Base-by-base conservation (phyloP, 2,113 vertebrate genomes). In the Paracanthobrama guichenoti region DNA sequence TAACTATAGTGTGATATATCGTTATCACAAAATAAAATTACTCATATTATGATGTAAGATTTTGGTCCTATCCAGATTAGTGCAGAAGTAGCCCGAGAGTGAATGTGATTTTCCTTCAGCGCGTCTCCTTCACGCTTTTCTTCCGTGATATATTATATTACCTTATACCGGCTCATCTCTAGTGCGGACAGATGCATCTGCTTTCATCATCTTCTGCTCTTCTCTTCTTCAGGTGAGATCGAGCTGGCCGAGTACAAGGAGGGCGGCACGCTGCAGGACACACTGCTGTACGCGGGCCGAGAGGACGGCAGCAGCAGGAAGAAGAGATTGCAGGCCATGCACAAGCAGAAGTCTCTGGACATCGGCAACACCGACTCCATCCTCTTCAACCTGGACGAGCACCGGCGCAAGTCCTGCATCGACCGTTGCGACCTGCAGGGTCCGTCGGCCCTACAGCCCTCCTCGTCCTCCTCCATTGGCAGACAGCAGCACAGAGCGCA, bases 341-440 rank as follows among this genome's bases (percentile, higher is more conserved):
- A 94, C 90, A 99, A 99, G 93, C 98, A 99, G 93, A 98, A 99
- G 93, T 99, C 98, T 91, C 95, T 99, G 92, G 98, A 99, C 93
- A 98, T 99, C 90, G 94, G 96, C 90, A 99, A 99, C 77, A 96
- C 97, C n/a, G 97, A 99, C 93, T 98, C 97, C 86, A 94, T 99
- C 89, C 93, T 99, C 87, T 99, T 97, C 84, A 97, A 97, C 26
- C 89, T 98, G 89, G 97, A 99, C 2, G 98, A 98, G 74, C 97
- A 98, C 84, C 95, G 98, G 1, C 95, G 98, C 83, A 99, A 98
- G 90, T 99, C 98, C 83, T 99, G 98, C 94, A 97, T 99, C 73
- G 98, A 99, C 88, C 97, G 96, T 0, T 99, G 97, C 81, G 97
- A 98, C 81, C 79, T 96, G 90, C 97, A 96, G 86, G 94, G 93